Base-by-base conservation (phyloP, 30 jellyfish, hydroid and myxozoan species). In the Mastigias papua region DNA sequence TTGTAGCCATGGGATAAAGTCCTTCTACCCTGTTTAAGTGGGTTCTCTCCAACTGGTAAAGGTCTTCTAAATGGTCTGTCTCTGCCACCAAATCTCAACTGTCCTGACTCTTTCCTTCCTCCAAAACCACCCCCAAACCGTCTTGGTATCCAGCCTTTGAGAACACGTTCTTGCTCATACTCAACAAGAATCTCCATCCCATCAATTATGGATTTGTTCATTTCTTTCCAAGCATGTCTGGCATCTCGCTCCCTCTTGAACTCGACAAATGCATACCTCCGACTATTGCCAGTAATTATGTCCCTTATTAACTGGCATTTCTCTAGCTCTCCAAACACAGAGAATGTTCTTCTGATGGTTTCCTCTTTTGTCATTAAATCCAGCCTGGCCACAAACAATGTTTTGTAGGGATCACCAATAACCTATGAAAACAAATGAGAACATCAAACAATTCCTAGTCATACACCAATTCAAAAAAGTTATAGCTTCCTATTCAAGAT, bases 111-210 rank as follows among this genome's bases (percentile, higher is more conserved):
- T 73, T 95, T 95, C 78, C 89, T 90, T 10, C 99, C 99, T 8
- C 99, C 99, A 85, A 90, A 95, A 0, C 99, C 99, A 5, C 99
- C 99, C 25, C 99, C 99, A 81, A 95, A 90, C 31, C 99, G 62
- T 73, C 99, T 90, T 8, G 99, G 99, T 1, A 90, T 78, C 99
- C 99, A 95, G 16, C 99, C 99, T 23, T 94, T 88, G 63, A 95
- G 62, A 15, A 63, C 80, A 34, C 99, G 63, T 64, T 88, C 97
- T 30, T 93, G 86, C 76, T 95, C 99, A 76, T 54, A 86, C 64
- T 90, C 99, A 26, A 91, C 97, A 9, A 91, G 82, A 10, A 95
- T 91, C 71, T 95, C 92, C 5, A 66, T 7, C 0, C 93, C 98
- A 76, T 95, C 99, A 46, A 95, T 84, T 37, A 90, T 34, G 13